Base-by-base conservation (phyloP, 2,113 vertebrate genomes). In the Pollimyrus isidori region DNA sequence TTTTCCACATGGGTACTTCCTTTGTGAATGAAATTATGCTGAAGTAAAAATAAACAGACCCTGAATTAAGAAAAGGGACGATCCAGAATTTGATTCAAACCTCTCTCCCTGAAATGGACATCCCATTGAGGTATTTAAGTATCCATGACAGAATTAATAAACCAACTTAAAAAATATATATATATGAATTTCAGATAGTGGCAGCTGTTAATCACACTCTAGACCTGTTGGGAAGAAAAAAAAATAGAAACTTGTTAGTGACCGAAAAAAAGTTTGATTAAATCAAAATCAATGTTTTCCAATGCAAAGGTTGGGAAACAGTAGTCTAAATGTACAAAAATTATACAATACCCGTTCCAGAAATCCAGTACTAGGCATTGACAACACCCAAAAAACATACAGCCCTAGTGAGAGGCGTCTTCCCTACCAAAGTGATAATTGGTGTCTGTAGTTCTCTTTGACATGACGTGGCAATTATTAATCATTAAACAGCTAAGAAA, bases 51-150 rank as follows among this genome's bases (percentile, higher is more conserved):
- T 73, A 76, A 35, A 35, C 35, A 35, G 1, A 35, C 35, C 35
- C 35, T 35, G 35, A 35, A 35, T 35, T 87, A 53, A 46, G 17
- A 17, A 56, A 45, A 89, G 26, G 11, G 13, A 85, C 26, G 52
- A 39, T 85, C 80, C 84, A 56, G 56, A 73, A 42, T 50, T 88
- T 10, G 45, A 73, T 84, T 88, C 90, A 91, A 83, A 85, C 89
- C 89, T 86, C 90, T 90, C 90, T 88, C 90, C 80, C 89, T 56
- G 82, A 90, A 86, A 52, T 26, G 50, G 62, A 76, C 87, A 91
- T 39, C 90, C 89, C 90, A 42, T 23, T 83, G 26, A 42, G 89
- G 35, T 42, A 23, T 88, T 91, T 91, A 91, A 26, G 17, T 48
- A 49, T 89, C 90, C 90, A 91, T 91, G 88, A 46, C 62, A 69